Conservation (phyloP, 2,888 invertebrate species). For the Sericinus montela region DNA sequence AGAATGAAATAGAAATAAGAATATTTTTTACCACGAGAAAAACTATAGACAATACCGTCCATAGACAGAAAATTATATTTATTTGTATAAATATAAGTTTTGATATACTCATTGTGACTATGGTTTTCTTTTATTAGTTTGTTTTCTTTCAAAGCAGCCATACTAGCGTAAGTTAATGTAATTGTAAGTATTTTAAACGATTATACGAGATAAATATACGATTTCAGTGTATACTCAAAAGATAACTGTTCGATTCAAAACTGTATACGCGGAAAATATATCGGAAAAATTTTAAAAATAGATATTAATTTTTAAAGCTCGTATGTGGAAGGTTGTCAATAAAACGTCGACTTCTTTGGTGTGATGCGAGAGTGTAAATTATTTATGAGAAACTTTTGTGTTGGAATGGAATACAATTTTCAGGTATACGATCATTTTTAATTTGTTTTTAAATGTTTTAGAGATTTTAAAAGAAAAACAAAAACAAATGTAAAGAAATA, state of each 20-base stretch:
- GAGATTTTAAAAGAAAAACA: no score
- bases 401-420: constrained; percentile 10
- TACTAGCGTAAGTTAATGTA: constrained; percentile 52
- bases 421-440: constrained; percentile 11
- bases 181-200: constrained; percentile 36
- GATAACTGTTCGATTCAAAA: constrained; percentile 55
- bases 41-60: constrained; percentile 68
- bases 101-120: constrained; percentile 56
- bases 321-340: background rate
- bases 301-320: constrained; percentile 22
- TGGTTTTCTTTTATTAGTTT: constrained; percentile 35
- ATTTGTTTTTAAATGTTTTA: no score
- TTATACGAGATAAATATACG: constrained; percentile 63
- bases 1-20: constrained; percentile 50
- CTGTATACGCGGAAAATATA: constrained; percentile 55
- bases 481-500: no score
- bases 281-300: constrained; percentile 29
- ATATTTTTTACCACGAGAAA: constrained; percentile 60
- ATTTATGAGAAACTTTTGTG: background rate
- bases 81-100: constrained; percentile 51
- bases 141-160: constrained; percentile 56
- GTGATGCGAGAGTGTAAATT: background rate
- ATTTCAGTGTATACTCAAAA: constrained; percentile 45
- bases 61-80: constrained; percentile 66
- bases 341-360: background rate